Conservation (phyloP, 2,888 invertebrate genomes). For the Chironomus tentans region DNA sequence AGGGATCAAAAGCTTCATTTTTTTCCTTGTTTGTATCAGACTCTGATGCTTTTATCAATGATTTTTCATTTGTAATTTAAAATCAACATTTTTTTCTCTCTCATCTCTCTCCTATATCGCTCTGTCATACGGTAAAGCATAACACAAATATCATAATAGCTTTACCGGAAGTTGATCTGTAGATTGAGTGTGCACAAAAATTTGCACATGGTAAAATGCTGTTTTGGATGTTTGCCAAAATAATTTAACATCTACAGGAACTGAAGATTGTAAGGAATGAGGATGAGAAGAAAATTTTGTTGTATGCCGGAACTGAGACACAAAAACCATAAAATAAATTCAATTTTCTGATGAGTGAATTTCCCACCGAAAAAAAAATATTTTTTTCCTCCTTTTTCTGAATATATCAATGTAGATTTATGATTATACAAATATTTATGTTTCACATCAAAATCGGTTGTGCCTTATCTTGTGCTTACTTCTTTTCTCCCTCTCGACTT, state of each 20-base stretch:
- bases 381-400: not conserved
- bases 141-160: too few relatives aligned
- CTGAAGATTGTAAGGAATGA: not conserved
- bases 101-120: too few relatives aligned
- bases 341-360: constrained; percentile 26
- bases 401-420: constrained; percentile 15
- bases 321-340: constrained; percentile 23
- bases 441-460: not conserved
- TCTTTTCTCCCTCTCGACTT: not conserved
- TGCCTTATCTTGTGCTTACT: not conserved
- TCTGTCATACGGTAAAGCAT: too few relatives aligned
- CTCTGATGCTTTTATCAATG: too few relatives aligned
- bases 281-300: not conserved
- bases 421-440: constrained; percentile 23
- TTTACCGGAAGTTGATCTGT: too few relatives aligned
- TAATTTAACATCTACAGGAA: not conserved
- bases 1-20: too few relatives aligned
- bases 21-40: too few relatives aligned
- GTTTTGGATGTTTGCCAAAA: constrained; percentile 6
- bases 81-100: too few relatives aligned
- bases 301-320: not conserved
- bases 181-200: too few relatives aligned
- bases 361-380: not conserved
- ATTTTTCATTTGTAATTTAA: too few relatives aligned
- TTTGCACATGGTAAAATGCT: not conserved